Conservation (phyloP, 2,888 invertebrate genomes). For the Phasia obesa region DNA sequence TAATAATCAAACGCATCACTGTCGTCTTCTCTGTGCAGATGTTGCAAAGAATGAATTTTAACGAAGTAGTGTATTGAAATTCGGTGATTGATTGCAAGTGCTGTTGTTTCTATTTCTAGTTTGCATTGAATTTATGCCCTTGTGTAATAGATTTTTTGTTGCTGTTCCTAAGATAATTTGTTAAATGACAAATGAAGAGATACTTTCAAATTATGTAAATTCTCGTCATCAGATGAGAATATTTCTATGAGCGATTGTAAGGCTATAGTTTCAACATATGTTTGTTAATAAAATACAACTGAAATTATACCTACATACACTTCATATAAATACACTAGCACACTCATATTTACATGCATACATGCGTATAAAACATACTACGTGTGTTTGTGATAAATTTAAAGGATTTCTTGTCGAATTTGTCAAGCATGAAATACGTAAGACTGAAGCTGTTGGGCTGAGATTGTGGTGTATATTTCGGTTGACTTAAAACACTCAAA, state of each 20-base stretch:
- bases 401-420: slow-evolving; percentile 74
- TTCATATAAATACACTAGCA: neutral
- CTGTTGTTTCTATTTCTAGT: neutral
- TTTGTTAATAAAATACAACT: slow-evolving; percentile 49
- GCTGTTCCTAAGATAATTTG: neutral
- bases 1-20: slow-evolving; percentile 8
- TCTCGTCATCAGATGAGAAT: slow-evolving; percentile 8
- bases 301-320: slow-evolving; percentile 8
- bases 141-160: neutral
- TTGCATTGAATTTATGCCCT: neutral
- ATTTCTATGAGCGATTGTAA: slow-evolving; percentile 10
- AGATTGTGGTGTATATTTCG: slow-evolving; percentile 53
- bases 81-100: too few relatives aligned
- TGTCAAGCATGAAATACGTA: slow-evolving; percentile 73
- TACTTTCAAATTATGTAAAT: slow-evolving; percentile 15
- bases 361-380: slow-evolving; percentile 4
- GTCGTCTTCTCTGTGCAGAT: slow-evolving; percentile 20
- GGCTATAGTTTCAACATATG: slow-evolving; percentile 27
- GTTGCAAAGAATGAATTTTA: slow-evolving; percentile 17
- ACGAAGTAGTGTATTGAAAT: too few relatives aligned
- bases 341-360: neutral
- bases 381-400: slow-evolving; percentile 70
- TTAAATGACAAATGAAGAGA: neutral
- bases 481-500: slow-evolving; percentile 49
- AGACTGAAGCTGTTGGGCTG: slow-evolving; percentile 57